Base-by-base conservation (phyloP, 2,797 vertebrate species). In the Acanthurus leucopareius region DNA sequence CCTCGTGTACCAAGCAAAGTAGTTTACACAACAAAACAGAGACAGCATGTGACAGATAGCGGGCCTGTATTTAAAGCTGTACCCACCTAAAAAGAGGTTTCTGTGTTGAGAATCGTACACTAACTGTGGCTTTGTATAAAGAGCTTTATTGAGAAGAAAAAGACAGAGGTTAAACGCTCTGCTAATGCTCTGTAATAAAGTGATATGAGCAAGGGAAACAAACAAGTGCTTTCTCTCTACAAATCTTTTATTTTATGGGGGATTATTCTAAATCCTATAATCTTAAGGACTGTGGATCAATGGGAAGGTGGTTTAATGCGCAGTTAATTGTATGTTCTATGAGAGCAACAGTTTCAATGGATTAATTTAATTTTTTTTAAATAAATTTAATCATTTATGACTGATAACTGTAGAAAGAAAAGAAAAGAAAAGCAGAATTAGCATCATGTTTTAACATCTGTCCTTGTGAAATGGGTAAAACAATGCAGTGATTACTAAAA, bases 261-360 rank as follows among this genome's bases (percentile, higher is more conserved):
- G 63, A 78, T 78, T 57, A 74, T 68, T 44, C 48, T 28, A 64
- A 69, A 67, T 84, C 68, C 48, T 1, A 48, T 71, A 51, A 67
- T 71, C 40, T 52, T 57, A 57, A 28, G 73, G 35, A 47, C 53
- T 32, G 44, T 16, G 52, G 40, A 73, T 56, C 45, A 22, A 52
- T 22, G n/a, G 47, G 38, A 35, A 60, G 25, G 64, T 28, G 47
- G 49, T 32, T 49, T 67, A 20, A 48, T 70, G 22, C 19, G 9
- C 20, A 10, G 47, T 74, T 69, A 48, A 75, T n/a, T 40, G 6
- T 56, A 8, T 20, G 19, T 9, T 52, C 10, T 14, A 54, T 42
- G 7, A 35, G 35, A 62, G 63, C 22, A 35, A 35, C 32, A 7
- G 17, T 17, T 52, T 69, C 17, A 59, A 4, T 45, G 0, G 44